Percentiles rank a stretch among this genome's conserved stretches.
Conservation (phyloP, 2,888 invertebrate genomes). For the Barypeithes pellucidus region DNA sequence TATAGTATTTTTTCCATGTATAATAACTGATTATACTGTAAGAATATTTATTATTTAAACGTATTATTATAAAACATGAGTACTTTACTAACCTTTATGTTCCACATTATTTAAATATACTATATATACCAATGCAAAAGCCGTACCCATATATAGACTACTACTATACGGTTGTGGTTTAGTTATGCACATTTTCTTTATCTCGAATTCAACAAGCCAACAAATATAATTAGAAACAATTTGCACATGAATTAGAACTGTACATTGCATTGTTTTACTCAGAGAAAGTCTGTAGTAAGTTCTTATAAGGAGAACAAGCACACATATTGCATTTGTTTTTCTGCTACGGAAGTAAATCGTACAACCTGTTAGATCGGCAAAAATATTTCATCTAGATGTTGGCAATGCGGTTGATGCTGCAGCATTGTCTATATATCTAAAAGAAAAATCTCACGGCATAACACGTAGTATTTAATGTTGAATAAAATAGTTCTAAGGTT, state of each 20-base stretch:
- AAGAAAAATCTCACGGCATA: too few species aligned
- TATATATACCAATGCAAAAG: slow-evolving; percentile 21
- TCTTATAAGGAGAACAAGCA: slow-evolving; percentile 26
- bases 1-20: too few species aligned
- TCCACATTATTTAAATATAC: slow-evolving; percentile 20
- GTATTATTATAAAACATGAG: neutral
- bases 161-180: slow-evolving; percentile 18
- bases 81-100: slow-evolving; percentile 21
- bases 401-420: too few species aligned
- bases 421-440: too few species aligned
- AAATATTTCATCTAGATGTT: slow-evolving; percentile 12
- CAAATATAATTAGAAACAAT: slow-evolving; percentile 49
- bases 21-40: neutral
- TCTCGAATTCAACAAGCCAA: slow-evolving; percentile 45
- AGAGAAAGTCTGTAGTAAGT: slow-evolving; percentile 33
- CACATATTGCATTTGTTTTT: slow-evolving; percentile 25
- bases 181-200: slow-evolving; percentile 44
- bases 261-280: slow-evolving; percentile 34
- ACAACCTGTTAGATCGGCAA: slow-evolving; percentile 29
- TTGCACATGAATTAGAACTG: slow-evolving; percentile 50
- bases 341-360: slow-evolving; percentile 29
- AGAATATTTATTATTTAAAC: slow-evolving; percentile 1
- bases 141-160: slow-evolving; percentile 21
- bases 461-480: too few species aligned
- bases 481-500: too few species aligned